These are phyloP conservation scores for Perodicticus potto DNA, from an alignment of 2,797 vertebrate genomes.

Conservation along the genomic window DNA sequence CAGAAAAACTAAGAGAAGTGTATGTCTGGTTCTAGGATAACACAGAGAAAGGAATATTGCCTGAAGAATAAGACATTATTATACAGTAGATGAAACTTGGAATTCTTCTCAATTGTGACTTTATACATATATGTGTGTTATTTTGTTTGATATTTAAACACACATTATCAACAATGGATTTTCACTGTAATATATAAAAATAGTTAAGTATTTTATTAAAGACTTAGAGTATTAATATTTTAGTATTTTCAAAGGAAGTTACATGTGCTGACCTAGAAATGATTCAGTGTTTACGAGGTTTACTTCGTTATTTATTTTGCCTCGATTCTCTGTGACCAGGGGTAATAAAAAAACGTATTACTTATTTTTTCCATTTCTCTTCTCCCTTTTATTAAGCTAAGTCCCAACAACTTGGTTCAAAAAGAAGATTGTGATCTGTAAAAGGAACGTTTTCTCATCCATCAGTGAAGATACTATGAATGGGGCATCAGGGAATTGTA, in stretches of 20 bases:
- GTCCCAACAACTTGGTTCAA: neutral
- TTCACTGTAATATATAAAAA: neutral
- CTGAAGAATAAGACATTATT: neutral
- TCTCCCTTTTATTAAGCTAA: neutral
- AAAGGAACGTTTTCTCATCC: slow-evolving; percentile 20
- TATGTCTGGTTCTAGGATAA: neutral
- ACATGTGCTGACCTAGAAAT: neutral
- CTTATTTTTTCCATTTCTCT: neutral
- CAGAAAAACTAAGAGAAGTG: neutral
- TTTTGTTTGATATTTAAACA: neutral
- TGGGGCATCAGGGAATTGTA: neutral
- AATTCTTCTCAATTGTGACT: neutral
- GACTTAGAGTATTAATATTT: neutral
- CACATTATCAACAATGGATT: neutral
- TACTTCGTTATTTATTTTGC: neutral
- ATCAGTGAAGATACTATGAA: slow-evolving; percentile 8
- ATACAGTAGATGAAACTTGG: neutral
- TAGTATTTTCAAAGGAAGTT: neutral
- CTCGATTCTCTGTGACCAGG: neutral
- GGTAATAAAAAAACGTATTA: neutral
- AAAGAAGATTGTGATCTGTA: neutral
- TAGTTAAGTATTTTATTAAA: neutral
- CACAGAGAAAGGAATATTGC: neutral
- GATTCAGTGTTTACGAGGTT: neutral
- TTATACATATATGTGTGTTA: neutral